A percentile compares a stretch with the other conserved stretches of the same genome.
Evolutionary conservation across 1,140 invertebrate genomes (phyloP).

Genomic region (Drosophila ohnishii): DNA sequence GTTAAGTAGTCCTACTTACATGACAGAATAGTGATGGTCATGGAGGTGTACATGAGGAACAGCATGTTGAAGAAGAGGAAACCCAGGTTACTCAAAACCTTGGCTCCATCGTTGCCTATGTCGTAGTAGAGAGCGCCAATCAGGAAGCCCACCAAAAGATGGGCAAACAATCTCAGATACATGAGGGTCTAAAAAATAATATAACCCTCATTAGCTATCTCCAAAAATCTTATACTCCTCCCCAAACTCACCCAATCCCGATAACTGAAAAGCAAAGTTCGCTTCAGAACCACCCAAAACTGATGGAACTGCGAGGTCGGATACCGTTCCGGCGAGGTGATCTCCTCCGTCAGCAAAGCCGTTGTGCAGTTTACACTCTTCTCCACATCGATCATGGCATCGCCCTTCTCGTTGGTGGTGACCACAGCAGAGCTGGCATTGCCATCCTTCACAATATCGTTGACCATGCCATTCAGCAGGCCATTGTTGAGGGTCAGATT

Average conservation of each 20-base stretch:
- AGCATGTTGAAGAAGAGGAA: conserved; percentile 99
- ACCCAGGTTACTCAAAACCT: conserved; percentile 97
- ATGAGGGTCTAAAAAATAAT: conserved; percentile 92
- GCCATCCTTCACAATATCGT: conserved; percentile 87
- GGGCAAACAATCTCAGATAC: conserved; percentile 95
- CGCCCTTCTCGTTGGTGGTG: conserved; percentile 75
- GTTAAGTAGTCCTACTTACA: conserved; percentile 86
- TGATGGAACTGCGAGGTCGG: conserved; percentile 90
- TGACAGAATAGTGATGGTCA: conserved; percentile 98
- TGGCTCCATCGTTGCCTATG: conserved; percentile 96
- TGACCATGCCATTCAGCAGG: conserved; percentile 84
- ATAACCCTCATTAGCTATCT: background rate
- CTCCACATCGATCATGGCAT: conserved; percentile 85
- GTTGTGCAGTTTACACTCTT: conserved; percentile 87
- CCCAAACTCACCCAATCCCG: conserved; percentile 89
- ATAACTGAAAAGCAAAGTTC: conserved; percentile 91
- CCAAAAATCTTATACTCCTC: background rate
- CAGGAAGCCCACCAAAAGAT: conserved; percentile 94
- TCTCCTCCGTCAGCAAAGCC: conserved; percentile 86
- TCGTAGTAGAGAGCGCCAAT: conserved; percentile 97
- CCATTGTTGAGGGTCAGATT: conserved; percentile 77
- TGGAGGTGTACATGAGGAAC: conserved; percentile 98
- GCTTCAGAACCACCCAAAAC: conserved; percentile 91
- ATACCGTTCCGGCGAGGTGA: conserved; percentile 87
- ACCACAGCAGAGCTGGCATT: conserved; percentile 52